Conservation (phyloP, 2,888 invertebrate genomes). For the Priocnemis perturbator region DNA sequence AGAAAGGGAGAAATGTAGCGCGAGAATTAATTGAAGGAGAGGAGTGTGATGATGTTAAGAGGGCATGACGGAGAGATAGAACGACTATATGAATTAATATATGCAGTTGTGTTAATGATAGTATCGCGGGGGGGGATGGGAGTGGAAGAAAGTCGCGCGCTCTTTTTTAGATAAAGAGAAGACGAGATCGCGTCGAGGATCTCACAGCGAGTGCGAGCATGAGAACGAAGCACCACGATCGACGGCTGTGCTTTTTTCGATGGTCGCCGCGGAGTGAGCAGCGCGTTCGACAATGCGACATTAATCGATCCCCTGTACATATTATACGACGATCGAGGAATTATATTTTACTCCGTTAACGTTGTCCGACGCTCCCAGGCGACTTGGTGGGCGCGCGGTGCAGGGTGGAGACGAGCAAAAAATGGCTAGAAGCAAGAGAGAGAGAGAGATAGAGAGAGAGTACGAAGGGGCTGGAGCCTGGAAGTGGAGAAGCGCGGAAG, state of each 20-base stretch:
- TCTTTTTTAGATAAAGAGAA: conserved; percentile 15
- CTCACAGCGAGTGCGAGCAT: conserved; percentile 1
- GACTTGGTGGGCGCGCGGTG: not conserved
- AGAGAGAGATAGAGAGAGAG: conserved; percentile 4
- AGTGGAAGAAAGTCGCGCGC: conserved; percentile 39
- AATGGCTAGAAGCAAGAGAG: not conserved
- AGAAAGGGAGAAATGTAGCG: conserved; percentile 38
- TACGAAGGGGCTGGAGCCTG: not conserved
- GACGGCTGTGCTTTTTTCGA: not conserved
- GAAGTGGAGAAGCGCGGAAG: not conserved
- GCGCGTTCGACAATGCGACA: not conserved
- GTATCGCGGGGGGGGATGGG: conserved; percentile 34
- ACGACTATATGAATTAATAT: conserved; percentile 45
- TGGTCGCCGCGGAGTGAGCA: not conserved
- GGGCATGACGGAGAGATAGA: conserved; percentile 21
- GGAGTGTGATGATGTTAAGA: conserved; percentile 8
- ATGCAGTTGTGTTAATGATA: conserved; percentile 53
- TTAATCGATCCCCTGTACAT: conserved; percentile 42
- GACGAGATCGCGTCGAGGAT: not conserved
- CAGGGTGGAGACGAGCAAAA: too few species aligned
- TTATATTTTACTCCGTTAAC: conserved; percentile 28
- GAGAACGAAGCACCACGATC: too few species aligned
- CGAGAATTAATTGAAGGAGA: conserved; percentile 14
- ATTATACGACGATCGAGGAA: conserved; percentile 30
- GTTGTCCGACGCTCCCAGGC: conserved; percentile 21